phyloP scores from a whole-genome alignment of 2,113 vertebrate genomes.

The Alethe castanea region DNA sequence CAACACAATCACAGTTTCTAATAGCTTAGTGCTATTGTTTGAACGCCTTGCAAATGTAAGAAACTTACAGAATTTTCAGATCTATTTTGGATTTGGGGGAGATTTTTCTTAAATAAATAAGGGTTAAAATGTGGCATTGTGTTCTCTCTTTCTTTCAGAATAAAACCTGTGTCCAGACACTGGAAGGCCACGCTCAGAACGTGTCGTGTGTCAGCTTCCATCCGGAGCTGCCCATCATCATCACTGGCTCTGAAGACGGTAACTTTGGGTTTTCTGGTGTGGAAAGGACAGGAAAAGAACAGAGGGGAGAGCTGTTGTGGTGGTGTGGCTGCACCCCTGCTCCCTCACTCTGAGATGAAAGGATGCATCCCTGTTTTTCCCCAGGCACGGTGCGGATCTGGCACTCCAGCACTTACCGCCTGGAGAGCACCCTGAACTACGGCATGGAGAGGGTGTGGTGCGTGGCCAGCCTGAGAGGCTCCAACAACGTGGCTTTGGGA shows the following conservation, averaged over 20 bases:
- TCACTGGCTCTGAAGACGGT: conserved; percentile 98
- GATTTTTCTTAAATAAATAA: background rate
- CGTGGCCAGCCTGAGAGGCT: conserved; percentile 91
- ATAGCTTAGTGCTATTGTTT: background rate
- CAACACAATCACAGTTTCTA: background rate
- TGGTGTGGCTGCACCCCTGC: background rate
- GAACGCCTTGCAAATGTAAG: background rate
- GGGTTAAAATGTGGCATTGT: background rate
- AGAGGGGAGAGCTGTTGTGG: background rate
- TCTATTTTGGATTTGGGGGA: background rate
- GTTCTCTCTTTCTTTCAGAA: conserved; percentile 75
- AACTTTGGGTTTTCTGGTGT: conserved; percentile 26
- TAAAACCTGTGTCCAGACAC: conserved; percentile 96
- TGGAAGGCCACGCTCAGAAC: conserved; percentile 97
- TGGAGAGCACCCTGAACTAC: conserved; percentile 96
- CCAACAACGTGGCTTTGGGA: conserved; percentile 94
- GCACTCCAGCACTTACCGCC: conserved; percentile 96
- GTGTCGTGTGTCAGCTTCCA: conserved; percentile 98
- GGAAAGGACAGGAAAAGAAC: background rate
- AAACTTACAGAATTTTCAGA: background rate
- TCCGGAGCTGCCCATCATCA: conserved; percentile 95
- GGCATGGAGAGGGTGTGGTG: conserved; percentile 99
- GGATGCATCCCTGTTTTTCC: background rate
- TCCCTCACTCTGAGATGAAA: accelerated
- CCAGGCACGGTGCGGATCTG: conserved; percentile 95